phyloP scores from a whole-genome alignment of 2,113 vertebrate species.

The Lontra canadensis region DNA sequence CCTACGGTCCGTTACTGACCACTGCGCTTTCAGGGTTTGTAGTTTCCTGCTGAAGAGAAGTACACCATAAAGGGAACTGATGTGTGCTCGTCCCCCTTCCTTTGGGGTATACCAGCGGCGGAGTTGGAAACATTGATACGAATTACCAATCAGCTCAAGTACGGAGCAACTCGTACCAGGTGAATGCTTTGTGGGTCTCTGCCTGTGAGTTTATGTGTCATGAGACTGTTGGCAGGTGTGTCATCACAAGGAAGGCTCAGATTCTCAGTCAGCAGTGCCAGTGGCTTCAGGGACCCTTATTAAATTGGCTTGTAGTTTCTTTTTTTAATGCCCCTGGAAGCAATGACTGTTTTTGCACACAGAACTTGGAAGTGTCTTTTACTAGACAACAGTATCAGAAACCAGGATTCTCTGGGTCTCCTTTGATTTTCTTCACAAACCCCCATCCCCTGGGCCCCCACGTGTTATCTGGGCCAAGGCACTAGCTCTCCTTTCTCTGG shows the following conservation, averaged over 20 bases:
- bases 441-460: neutral
- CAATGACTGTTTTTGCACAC: neutral
- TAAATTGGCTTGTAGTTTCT: neutral
- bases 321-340: neutral
- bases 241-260: neutral
- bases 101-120: too few species aligned
- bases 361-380: neutral
- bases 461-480: rapidly evolving
- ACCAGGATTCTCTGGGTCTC: neutral
- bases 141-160: neutral
- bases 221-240: neutral
- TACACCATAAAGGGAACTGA: neutral
- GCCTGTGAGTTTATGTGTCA: neutral
- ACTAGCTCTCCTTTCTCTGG: neutral
- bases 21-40: neutral
- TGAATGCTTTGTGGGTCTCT: neutral
- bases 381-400: neutral
- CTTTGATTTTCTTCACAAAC: neutral
- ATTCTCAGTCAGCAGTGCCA: neutral
- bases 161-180: neutral
- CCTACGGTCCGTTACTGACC: neutral
- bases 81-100: neutral
- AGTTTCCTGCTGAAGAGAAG: neutral
- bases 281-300: neutral
- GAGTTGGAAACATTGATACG: neutral